Conservation (phyloP, 2,797 vertebrate genomes). For the Ispidina lecontei region DNA sequence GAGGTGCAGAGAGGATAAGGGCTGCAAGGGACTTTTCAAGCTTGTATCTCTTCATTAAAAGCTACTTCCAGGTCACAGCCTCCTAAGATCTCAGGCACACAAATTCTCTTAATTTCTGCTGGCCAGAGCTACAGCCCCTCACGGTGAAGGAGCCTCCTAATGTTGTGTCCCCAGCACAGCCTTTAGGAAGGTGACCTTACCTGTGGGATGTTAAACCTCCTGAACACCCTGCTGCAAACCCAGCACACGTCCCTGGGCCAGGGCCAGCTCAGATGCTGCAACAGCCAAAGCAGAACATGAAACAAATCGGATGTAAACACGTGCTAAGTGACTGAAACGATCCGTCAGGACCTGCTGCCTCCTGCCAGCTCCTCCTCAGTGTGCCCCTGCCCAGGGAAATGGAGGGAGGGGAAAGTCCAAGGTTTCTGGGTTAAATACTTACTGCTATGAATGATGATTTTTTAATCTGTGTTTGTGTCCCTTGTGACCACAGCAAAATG, state of each 20-base stretch:
- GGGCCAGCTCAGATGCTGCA: background rate
- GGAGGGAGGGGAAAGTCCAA: background rate
- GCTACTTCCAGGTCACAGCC: background rate
- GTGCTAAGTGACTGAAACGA: background rate
- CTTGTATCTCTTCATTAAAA: background rate
- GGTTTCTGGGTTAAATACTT: background rate
- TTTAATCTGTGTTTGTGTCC: background rate
- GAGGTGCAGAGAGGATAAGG: background rate
- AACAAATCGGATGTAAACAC: background rate
- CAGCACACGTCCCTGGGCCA: background rate
- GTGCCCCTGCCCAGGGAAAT: accelerated
- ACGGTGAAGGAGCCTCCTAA: background rate
- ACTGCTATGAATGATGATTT: background rate
- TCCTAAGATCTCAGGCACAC: background rate
- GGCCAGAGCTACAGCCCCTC: background rate
- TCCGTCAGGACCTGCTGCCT: background rate
- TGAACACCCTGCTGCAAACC: accelerated
- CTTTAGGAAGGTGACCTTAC: background rate
- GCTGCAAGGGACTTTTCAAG: background rate
- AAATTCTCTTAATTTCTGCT: background rate
- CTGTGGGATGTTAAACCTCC: background rate
- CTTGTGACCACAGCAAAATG: background rate
- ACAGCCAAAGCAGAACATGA: background rate
- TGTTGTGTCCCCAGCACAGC: no score
- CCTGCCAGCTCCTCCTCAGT: background rate